Evolutionary conservation across 2,888 invertebrate species (phyloP), one percentile per base, ranked within the genome.

Genomic region (Drosophila koepferae): DNA sequence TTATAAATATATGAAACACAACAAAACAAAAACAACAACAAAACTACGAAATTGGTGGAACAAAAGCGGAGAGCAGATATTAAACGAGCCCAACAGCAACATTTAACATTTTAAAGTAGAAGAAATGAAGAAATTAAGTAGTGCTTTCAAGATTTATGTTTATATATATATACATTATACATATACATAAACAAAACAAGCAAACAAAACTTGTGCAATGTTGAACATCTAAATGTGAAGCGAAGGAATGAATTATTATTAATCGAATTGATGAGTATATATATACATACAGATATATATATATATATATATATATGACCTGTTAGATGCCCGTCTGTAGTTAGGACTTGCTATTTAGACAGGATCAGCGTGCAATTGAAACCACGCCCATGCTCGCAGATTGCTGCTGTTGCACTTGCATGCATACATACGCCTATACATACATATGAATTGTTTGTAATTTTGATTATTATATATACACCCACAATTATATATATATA

Each of bases 21-120:
- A 38, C 49, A 28, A 20, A 20, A 18, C 16, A 34, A n/a, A 44
- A 66, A 40, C 28, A 41, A 44, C 12, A 20, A 44, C 54, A 44
- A 36, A 28, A 49, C 46, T 43, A 71, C n/a, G 58, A 78, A 44
- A 55, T 56, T 55, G 40, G 74, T 71, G 61, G 63, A 67, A 68
- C 48, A 66, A 66, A 63, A 70, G 51, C 8, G 28, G 14, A 60
- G 20, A 54, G 23, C 14, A 38, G 23, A 54, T 38, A 70, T 64
- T 64, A 62, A 66, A 74, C 73, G 69, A 80, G 74, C 71, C 86
- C 77, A 82, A 75, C 83, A 90, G 86, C 85, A 89, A 90, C 84
- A 82, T 82, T 81, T 77, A 83, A 84, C 82, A 90, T 90, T 91
- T 82, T 85, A 77, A 80, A 84, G 73, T 81, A 89, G 80, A 14